These are phyloP conservation scores for Bombylius major DNA, from an alignment of 2,888 invertebrate genomes.

Conservation along the genomic window DNA sequence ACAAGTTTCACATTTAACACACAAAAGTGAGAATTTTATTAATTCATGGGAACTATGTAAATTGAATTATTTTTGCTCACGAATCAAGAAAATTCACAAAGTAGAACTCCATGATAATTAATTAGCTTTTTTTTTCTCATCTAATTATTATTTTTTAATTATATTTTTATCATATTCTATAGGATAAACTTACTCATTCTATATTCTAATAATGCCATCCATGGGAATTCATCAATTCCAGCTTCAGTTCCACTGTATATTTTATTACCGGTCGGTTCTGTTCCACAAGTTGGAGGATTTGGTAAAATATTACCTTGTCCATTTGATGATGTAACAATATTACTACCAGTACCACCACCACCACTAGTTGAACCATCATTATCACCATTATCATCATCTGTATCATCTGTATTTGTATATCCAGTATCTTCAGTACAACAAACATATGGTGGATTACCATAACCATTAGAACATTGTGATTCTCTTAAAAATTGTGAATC, in stretches of 20 bases:
- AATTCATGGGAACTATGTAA: too few relatives aligned
- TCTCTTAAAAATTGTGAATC: slow-evolving; percentile 22
- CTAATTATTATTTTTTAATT: too few relatives aligned
- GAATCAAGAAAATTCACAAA: too few relatives aligned
- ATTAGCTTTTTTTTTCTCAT: too few relatives aligned
- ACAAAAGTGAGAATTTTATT: too few relatives aligned
- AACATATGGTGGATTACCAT: slow-evolving; percentile 25
- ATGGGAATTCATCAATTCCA: slow-evolving; percentile 52
- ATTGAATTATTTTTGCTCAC: too few relatives aligned
- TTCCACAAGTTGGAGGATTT: slow-evolving; percentile 26
- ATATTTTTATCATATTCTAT: too few relatives aligned
- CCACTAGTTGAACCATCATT: slow-evolving; percentile 3
- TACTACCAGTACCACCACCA: neutral
- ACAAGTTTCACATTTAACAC: too few relatives aligned
- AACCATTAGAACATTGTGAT: slow-evolving; percentile 26
- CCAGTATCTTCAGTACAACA: slow-evolving; percentile 27
- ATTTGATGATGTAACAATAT: slow-evolving; percentile 7
- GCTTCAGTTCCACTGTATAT: slow-evolving; percentile 50
- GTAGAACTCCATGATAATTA: too few relatives aligned
- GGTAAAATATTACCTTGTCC: slow-evolving; percentile 25
- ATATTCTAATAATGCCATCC: slow-evolving; percentile 57
- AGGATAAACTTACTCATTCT: slow-evolving; percentile 42
- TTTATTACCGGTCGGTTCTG: slow-evolving; percentile 33
- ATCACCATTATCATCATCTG: neutral
- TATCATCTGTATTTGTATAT: slow-evolving; percentile 9